Conservation (phyloP, 2,888 invertebrate genomes). For the Drosophila macrospina region DNA sequence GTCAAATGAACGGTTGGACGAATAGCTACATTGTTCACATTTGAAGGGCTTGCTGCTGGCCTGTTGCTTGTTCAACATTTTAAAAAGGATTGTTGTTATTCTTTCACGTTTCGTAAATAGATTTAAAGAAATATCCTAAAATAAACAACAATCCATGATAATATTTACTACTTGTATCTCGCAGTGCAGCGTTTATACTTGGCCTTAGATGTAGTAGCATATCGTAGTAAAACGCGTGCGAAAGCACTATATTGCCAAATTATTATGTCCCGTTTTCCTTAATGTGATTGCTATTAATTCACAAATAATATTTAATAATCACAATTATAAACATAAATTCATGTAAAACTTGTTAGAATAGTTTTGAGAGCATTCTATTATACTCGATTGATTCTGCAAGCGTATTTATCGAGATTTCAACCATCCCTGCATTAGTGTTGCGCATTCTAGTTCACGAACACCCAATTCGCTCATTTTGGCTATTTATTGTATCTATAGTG, state of each 20-base stretch:
- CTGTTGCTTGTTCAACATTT: conserved; percentile 32
- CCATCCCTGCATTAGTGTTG: not conserved
- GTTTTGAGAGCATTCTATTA: not conserved
- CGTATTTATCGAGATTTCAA: not conserved
- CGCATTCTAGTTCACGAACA: too few relatives aligned
- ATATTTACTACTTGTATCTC: conserved; percentile 5
- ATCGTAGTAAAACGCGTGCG: not conserved
- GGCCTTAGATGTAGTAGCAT: conserved; percentile 5
- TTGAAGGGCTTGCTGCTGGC: conserved; percentile 19
- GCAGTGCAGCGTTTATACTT: conserved; percentile 22
- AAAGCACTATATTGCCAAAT: not conserved
- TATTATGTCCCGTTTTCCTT: not conserved
- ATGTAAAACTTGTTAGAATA: not conserved
- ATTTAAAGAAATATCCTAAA: conserved; percentile 16
- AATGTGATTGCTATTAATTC: not conserved
- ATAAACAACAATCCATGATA: conserved; percentile 15
- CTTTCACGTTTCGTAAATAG: not conserved
- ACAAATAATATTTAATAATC: not conserved
- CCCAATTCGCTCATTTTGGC: not conserved
- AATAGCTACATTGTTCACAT: conserved; percentile 43
- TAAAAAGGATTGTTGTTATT: not conserved
- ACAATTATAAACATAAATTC: not conserved
- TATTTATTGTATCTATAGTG: not conserved
- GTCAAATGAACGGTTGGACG: conserved; percentile 41
- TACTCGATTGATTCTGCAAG: conserved; percentile 1